Evolutionary conservation across 2,113 vertebrate species (phyloP), one percentile per base, ranked within the genome.

Genomic region (Perccottus glenii): DNA sequence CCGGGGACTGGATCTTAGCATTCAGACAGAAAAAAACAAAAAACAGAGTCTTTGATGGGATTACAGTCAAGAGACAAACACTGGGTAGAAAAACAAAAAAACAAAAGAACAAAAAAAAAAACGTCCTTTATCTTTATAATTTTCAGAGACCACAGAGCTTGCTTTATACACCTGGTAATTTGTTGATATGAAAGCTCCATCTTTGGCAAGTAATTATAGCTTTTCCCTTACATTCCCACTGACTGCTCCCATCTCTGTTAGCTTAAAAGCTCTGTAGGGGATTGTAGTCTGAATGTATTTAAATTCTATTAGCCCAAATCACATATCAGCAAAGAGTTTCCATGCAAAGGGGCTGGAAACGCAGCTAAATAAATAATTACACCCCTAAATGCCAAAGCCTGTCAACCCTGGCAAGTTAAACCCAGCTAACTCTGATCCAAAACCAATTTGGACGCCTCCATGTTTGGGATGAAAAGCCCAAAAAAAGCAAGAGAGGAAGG

Each of bases 41-140:
- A 83, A 65, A 63, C 75, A 67, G 68, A 83, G 62, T 64, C 83
- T 88, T 88, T 88, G 89, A 88, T 84, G 82, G 89, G 84, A 89
- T 91, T 88, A 89, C 68, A 82, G 80, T 80, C 65, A 60, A 70
- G 77, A 87, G 85, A 82, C 77, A 80, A 81, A 85, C 74, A 82
- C 38, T 15, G 12, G 67, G 60, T 56, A 71, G 78, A 73, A 73
- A 78, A 55, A 50, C 19, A 27, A 27, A 27, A 27, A 27, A 27
- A 27, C 19, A 50, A 27, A 36, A n/a, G n/a, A n/a, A n/a, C n/a
- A 12, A 46, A 46, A 11, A 14, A 46, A 11, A 82, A 63, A 36
- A 43, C 55, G n/a, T 56, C 68, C 67, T 85, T 88, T 72, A 84
- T 88, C 82, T 75, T 43, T 40, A n/a, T 0, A 47, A 5, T 35